Base-by-base conservation (phyloP, 2,797 vertebrate genomes). In the Clarias fuscus region DNA sequence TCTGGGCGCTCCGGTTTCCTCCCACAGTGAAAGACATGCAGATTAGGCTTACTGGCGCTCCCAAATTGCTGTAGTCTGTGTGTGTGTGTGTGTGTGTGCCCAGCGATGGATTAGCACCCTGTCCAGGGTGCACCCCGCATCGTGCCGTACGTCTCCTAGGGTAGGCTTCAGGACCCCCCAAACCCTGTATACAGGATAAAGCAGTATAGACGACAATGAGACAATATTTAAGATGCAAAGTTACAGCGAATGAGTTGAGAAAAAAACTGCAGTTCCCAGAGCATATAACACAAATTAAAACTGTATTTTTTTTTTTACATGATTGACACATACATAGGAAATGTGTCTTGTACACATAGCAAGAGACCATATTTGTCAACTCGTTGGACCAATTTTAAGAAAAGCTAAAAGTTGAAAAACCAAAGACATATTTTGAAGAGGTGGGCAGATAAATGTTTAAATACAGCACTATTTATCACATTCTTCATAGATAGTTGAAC, bases 401-500 rank as follows among this genome's bases (percentile, higher is more conserved):
- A 58, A 61, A 62, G 10, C 30, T 59, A 14, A 68, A 6, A 10
- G 18, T 56, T 70, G 48, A 53, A 1, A 85, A 85, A 8, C 30
- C 40, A 78, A 61, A 33, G 76, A 78, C 30, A 14, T 37, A 78
- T 61, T 61, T 33, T 58, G 40, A 70, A n/a, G 37, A 7, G 10
- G 11, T 71, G 53, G 20, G 37, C 33, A 64, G 61, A 43, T 64
- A 61, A 80, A n/a, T 64, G 33, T 73, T 64, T 82, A 64, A 81
- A 86, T 61, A 24, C 77, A 78, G 10, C 43, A n/a, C 15, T 15
- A 82, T 82, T 53, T 37, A 75, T 73, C 14, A 13, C 24, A 37
- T 77, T 68, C 56, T 58, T 59, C 68, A 82, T 64, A 59, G 85
- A 64, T 56, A 62, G 67, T 72, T 75, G 33, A 83, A 83, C 56